Percentiles rank a stretch among this genome's conserved stretches.
These are phyloP conservation scores for Drosophila parabipectinata DNA, from an alignment of 1,140 invertebrate genomes.

Conservation along the genomic window DNA sequence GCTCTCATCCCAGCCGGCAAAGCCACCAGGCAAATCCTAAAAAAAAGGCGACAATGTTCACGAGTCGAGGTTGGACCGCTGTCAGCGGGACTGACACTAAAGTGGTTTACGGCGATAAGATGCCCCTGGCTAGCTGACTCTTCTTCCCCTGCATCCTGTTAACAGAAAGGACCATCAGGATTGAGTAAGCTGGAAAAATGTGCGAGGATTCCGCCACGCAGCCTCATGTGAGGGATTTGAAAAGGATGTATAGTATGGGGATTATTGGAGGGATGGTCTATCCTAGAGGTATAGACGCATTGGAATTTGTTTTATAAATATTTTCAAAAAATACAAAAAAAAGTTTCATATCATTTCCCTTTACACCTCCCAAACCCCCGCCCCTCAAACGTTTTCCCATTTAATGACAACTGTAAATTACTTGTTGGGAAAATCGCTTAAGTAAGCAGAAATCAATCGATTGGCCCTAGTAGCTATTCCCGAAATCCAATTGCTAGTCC, in stretches of 20 bases:
- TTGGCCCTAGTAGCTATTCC: constrained; percentile 37
- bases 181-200: constrained; percentile 3
- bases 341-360: not conserved
- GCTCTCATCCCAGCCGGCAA: constrained; percentile 20
- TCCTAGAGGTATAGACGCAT: not conserved
- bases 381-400: constrained; percentile 32
- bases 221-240: constrained; percentile 33
- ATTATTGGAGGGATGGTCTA: not conserved
- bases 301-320: not conserved
- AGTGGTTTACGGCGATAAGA: constrained; percentile 82
- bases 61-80: constrained; percentile 66
- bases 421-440: constrained; percentile 64
- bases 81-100: constrained; percentile 81
- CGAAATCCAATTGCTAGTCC: constrained; percentile 32
- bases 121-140: constrained; percentile 50
- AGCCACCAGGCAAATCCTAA: constrained; percentile 12
- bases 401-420: constrained; percentile 72
- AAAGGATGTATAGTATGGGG: constrained; percentile 2
- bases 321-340: not conserved
- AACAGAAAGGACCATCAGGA: not conserved
- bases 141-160: constrained; percentile 2
- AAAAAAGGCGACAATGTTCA: constrained; percentile 76
- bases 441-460: constrained; percentile 83
- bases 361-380: not conserved
- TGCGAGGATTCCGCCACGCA: constrained; percentile 10